Base-by-base conservation (phyloP, 2,113 vertebrate genomes). In the Rhagologus leucostigma region DNA sequence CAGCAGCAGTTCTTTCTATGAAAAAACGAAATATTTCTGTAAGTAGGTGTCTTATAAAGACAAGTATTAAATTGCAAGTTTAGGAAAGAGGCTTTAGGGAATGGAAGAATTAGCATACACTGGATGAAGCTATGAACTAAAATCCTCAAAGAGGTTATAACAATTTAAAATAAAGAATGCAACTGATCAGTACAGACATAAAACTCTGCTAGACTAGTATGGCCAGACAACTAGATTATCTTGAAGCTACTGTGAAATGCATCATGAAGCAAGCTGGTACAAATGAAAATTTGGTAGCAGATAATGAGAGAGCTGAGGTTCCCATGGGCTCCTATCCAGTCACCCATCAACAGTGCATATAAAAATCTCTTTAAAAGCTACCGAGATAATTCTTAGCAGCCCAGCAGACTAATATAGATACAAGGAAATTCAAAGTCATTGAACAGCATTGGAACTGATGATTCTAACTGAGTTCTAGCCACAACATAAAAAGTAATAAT, bases 381-480 rank as follows among this genome's bases (percentile, higher is more conserved):
- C 10, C 4, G 9, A 46, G 4, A 24, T 11, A 67, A 24, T 19
- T 15, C 18, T 86, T 41, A 44, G 10, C 23, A 77, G 29, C 13
- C 11, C 13, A 55, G 21, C 3, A 80, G 6, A 23, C 20, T 46
- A 29, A 55, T 35, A 41, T 2, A 52, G 9, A 49, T 24, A 11
- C 46, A 57, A 63, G 8, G 4, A 37, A 94, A 85, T 9, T 20
- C 67, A 79, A 7, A 71, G 18, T 56, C 15, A 53, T 71, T 42
- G 8, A 53, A 17, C 6, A 33, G 14, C 4, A 1, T 52, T 41
- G 1, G 1, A 9, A 46, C 7, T 73, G 50, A 63, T 14, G 5
- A 56, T 44, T 60, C 19, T n/a, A 90, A 50, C 1, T 64, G 14
- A 33, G 13, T 81, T 27, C 29, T 44, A 68, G 5, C 13, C 15